These are phyloP conservation scores for Campopleginae sp. DNA, from an alignment of 2,888 invertebrate species.

Conservation along the genomic window DNA sequence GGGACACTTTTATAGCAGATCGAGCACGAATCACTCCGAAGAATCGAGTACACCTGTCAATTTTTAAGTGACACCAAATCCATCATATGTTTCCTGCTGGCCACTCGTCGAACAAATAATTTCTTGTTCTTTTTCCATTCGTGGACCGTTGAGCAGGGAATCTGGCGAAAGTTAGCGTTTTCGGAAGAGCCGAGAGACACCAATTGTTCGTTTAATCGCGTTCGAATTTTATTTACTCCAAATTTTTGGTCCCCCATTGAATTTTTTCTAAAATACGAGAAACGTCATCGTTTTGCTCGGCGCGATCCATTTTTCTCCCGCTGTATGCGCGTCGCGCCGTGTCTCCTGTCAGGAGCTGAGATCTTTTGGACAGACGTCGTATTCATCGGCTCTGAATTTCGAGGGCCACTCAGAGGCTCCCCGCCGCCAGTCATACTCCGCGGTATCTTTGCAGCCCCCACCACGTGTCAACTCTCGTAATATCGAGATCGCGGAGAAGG, in stretches of 20 bases:
- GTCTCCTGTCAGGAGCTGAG: conserved; percentile 42
- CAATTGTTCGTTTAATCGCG: neutral
- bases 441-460: conserved; percentile 57
- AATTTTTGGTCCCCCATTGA: neutral
- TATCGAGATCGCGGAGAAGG: conserved; percentile 34
- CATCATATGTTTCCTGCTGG: conserved; percentile 31
- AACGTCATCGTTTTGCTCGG: neutral
- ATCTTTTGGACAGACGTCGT: conserved; percentile 32
- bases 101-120: neutral
- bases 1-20: conserved; percentile 70
- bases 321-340: neutral
- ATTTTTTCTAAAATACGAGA: neutral
- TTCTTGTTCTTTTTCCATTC: neutral
- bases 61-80: conserved; percentile 48
- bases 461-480: conserved; percentile 49
- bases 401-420: conserved; percentile 43
- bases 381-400: neutral
- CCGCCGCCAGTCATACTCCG: conserved; percentile 52
- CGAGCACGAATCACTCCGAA: conserved; percentile 54
- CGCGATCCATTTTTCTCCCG: conserved; percentile 5
- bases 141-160: neutral
- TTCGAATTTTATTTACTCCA: neutral
- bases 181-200: neutral
- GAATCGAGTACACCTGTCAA: conserved; percentile 39
- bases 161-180: neutral